A percentile compares a stretch with the other conserved stretches of the same genome.
Conservation (phyloP, 2,797 vertebrate species). For the Leptatherina wallacei region DNA sequence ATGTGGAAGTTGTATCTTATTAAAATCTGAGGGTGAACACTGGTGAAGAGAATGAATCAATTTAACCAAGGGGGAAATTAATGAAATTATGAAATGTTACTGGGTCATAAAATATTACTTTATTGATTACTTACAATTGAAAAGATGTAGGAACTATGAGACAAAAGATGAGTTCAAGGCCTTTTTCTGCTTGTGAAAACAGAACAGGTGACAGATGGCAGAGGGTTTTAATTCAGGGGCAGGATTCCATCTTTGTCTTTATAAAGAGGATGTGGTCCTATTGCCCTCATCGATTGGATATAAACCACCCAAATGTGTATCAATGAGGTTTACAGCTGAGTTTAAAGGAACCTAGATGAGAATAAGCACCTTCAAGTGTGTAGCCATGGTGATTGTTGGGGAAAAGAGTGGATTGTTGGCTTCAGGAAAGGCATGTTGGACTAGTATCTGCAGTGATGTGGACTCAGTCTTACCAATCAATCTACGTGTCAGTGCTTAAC, state of each 20-base stretch:
- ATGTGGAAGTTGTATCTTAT: not conserved
- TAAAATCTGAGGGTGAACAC: constrained; percentile 25
- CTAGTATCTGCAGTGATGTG: not conserved
- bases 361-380: not conserved
- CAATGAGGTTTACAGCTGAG: not conserved
- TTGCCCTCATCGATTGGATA: not conserved
- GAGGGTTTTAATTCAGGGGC: not conserved
- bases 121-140: constrained; percentile 21
- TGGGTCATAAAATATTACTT: constrained; percentile 20
- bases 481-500: not conserved
- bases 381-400: not conserved
- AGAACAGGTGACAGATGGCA: too few species aligned
- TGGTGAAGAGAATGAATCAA: constrained; percentile 8
- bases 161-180: not conserved
- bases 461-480: not conserved
- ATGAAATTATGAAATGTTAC: constrained; percentile 8
- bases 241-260: not conserved
- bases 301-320: not conserved
- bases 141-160: constrained; percentile 13
- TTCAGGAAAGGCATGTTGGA: not conserved
- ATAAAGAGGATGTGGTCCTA: not conserved
- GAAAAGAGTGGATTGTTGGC: too few species aligned
- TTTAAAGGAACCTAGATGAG: not conserved
- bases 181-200: not conserved
- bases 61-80: constrained; percentile 31